A percentile compares a stretch with the other conserved stretches of the same genome.
Evolutionary conservation across 2,888 invertebrate species (phyloP).

Genomic region (Chymomyza amoena): DNA sequence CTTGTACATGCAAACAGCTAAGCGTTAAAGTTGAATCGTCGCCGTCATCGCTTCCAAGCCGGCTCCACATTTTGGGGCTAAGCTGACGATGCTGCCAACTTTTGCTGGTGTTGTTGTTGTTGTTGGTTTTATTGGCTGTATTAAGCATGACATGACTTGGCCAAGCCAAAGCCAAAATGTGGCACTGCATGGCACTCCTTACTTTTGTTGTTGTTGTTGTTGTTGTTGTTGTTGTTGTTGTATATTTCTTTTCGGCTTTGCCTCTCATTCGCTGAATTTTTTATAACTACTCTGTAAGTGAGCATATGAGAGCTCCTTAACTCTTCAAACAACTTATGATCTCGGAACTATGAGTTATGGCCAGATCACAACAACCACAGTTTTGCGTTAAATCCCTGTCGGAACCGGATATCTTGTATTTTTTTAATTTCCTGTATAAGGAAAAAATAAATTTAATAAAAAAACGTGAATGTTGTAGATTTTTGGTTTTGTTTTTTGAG

Average conservation of each 20-base stretch:
- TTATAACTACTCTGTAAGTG: not conserved
- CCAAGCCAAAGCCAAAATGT: conserved; percentile 14
- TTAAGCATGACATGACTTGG: conserved; percentile 72
- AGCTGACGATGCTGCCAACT: conserved; percentile 32
- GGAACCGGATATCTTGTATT: too few species aligned
- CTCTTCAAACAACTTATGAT: too few species aligned
- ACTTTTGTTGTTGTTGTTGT: conserved; percentile 33
- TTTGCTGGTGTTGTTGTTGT: conserved; percentile 43
- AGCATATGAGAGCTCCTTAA: not conserved
- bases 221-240: conserved; percentile 37
- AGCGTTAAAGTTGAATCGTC: conserved; percentile 35
- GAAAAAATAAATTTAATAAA: too few species aligned
- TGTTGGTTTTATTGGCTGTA: conserved; percentile 65
- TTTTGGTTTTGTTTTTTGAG: too few species aligned
- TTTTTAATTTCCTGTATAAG: too few species aligned
- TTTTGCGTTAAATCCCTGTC: too few species aligned
- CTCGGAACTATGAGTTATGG: too few species aligned
- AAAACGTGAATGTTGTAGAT: too few species aligned
- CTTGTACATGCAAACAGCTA: conserved; percentile 38
- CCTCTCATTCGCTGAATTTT: conserved; percentile 11
- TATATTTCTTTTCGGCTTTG: conserved; percentile 34
- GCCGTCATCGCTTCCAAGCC: conserved; percentile 46
- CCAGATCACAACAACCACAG: too few species aligned
- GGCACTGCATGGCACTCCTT: conserved; percentile 68
- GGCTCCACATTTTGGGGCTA: conserved; percentile 22